These are phyloP conservation scores for Stomatorhinus walkeri DNA, from an alignment of 2,797 vertebrate genomes.

Conservation along the genomic window DNA sequence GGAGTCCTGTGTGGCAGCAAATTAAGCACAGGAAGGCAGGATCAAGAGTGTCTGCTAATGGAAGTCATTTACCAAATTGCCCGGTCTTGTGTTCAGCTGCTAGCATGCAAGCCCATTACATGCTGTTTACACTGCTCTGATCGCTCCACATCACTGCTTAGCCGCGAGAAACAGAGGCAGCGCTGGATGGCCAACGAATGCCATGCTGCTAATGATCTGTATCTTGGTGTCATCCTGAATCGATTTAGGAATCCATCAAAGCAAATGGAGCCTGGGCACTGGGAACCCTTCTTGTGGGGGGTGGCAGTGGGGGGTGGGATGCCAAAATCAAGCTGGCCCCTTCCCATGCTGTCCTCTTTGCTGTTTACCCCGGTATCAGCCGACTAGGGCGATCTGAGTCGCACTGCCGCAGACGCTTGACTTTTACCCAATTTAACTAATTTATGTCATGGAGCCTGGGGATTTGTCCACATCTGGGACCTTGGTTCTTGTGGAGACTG, in stretches of 20 bases:
- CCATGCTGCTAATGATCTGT: constrained; percentile 14
- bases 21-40: constrained; percentile 17
- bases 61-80: constrained; percentile 15
- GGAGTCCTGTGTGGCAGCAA: not conserved
- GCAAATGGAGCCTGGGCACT: constrained; percentile 11
- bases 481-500: not conserved
- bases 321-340: not conserved
- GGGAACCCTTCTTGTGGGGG: not conserved
- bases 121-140: constrained; percentile 17
- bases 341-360: not conserved
- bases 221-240: constrained; percentile 11
- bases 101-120: constrained; percentile 16
- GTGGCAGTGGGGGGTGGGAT: not conserved
- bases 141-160: constrained; percentile 7
- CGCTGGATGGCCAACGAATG: not conserved
- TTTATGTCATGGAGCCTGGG: not conserved
- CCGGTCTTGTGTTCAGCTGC: not conserved
- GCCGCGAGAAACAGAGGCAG: not conserved
- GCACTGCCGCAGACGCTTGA: not conserved
- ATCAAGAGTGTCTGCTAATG: constrained; percentile 9
- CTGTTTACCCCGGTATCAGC: not conserved
- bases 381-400: not conserved
- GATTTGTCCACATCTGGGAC: not conserved
- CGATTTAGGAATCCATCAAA: constrained; percentile 16
- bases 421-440: constrained; percentile 3